Evolutionary conservation across 2,888 invertebrate species (phyloP).

Genomic region (Trissoscelio sp.): DNA sequence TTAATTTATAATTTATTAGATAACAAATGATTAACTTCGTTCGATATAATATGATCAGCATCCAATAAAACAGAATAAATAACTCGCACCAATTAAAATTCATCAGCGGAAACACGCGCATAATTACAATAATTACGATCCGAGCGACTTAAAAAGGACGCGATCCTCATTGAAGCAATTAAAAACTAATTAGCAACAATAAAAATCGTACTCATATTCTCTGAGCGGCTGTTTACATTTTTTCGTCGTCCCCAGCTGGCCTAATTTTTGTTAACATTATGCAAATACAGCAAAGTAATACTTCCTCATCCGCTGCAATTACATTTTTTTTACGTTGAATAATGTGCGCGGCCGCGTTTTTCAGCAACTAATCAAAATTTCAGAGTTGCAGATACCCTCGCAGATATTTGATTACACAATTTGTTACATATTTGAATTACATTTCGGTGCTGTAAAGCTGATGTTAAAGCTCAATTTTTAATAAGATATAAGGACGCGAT

Average conservation of each 20-base stretch:
- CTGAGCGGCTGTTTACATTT: slow-evolving; percentile 2
- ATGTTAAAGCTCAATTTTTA: slow-evolving; percentile 14
- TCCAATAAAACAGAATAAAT: background rate
- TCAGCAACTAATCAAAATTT: background rate
- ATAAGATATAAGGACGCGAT: slow-evolving; percentile 8
- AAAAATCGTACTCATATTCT: slow-evolving; percentile 2
- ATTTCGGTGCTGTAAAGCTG: background rate
- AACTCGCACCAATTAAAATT: background rate
- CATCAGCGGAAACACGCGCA: background rate
- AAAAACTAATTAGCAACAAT: slow-evolving; percentile 5
- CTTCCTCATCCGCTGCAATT: background rate
- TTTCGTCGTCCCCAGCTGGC: background rate
- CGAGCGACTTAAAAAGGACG: background rate
- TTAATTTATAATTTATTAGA: too few species aligned
- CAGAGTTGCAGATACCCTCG: background rate
- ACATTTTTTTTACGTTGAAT: background rate
- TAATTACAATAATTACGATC: background rate
- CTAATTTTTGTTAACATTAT: slow-evolving; percentile 23
- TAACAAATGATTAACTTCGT: too few species aligned
- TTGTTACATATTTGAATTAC: background rate
- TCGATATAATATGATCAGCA: too few species aligned
- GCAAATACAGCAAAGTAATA: slow-evolving; percentile 12
- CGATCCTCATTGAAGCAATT: slow-evolving; percentile 12
- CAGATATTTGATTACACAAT: background rate
- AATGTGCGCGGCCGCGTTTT: background rate